Base-by-base conservation (phyloP, 2,113 vertebrate genomes). In the Lasiurus borealis region DNA sequence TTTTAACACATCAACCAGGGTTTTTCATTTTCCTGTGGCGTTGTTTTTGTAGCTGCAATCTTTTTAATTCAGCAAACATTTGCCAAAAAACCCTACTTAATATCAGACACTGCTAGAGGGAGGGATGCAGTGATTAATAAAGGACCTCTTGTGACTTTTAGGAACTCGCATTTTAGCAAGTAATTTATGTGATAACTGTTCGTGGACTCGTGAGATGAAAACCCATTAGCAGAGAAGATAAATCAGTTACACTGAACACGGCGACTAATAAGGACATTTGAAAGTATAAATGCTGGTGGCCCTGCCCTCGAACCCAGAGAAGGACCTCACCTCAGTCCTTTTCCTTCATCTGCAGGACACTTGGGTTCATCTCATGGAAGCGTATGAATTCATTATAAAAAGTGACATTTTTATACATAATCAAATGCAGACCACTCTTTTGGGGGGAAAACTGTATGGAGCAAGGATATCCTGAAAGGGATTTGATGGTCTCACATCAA, bases 121-220 rank as follows among this genome's bases (percentile, higher is more conserved):
- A 83, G 44, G 59, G 34, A 86, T 40, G 54, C 46, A 80, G 9
- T 75, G 27, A 69, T 36, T 88, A 90, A 44, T 52, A 57, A 34
- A 29, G 73, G 23, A 72, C 14, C 66, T 76, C 68, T 59, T 57
- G 4, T 84, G 48, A 92, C 71, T 40, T 93, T 57, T 52, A 90
- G 44, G 34, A 90, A 85, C 59, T 94, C 84, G 46, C 29, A 66
- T 92, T 52, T 96, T 40, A 62, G 52, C 34, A 4, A 34, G 11
- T 92, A 25, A 54, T 46, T 85, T 75, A 69, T 81, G 59, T 50
- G 52, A 8, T 19, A 48, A 68, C 8, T 84, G 5, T n/a, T 69
- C 48, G 71, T 40, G 59, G n/a, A 77, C 52, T n/a, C 88, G 59
- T 48, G 36, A 46, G 68, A 46, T n/a, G 19, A 31, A 77, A 84